phyloP scores from a whole-genome alignment of 2,797 vertebrate species.

The Antrozous pallidus region DNA sequence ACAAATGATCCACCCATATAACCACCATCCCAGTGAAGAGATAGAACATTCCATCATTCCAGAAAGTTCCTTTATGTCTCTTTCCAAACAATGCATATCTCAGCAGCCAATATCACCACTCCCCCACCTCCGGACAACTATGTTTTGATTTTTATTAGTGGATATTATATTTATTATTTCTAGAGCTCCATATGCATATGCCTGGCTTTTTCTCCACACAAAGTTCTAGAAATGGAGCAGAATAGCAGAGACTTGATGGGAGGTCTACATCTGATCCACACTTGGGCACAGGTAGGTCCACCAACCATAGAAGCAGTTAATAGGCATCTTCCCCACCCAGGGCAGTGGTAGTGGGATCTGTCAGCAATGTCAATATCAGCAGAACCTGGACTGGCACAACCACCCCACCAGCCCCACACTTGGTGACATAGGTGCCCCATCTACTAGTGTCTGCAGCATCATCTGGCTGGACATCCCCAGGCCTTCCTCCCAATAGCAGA shows the following conservation, averaged over 20 bases:
- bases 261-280: too few relatives aligned
- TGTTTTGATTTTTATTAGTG: neutral
- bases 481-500: neutral
- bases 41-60: neutral
- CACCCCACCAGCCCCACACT: accelerated
- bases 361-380: neutral
- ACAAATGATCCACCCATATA: neutral
- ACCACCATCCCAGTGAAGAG: neutral
- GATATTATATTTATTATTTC: neutral
- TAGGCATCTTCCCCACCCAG: too few relatives aligned
- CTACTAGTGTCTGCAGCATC: accelerated
- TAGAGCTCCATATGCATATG: neutral
- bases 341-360: neutral
- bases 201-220: neutral
- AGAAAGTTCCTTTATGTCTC: neutral
- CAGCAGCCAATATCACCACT: neutral
- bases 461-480: neutral
- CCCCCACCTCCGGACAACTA: neutral
- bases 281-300: neutral
- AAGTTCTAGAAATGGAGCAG: neutral
- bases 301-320: too few relatives aligned
- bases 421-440: neutral
- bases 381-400: accelerated
- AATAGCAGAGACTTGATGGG: too few relatives aligned
- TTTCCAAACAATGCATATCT: neutral